A percentile compares a stretch with the other conserved stretches of the same genome.
Evolutionary conservation across 2,888 invertebrate genomes (phyloP).

Genomic region (Lymantria monacha): DNA sequence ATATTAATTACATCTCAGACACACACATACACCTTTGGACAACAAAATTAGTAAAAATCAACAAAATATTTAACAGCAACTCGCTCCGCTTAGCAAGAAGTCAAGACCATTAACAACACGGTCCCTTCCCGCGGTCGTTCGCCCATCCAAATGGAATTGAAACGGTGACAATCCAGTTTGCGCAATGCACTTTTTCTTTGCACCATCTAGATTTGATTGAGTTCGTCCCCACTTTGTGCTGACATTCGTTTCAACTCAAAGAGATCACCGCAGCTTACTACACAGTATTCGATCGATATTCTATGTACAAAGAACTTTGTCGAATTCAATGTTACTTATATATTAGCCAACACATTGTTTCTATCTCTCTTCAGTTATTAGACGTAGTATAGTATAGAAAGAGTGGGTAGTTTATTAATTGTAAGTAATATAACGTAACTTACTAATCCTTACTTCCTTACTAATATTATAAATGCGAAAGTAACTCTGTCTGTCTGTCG

Average conservation of each 20-base stretch:
- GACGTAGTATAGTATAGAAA: no score
- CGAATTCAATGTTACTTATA: neutral
- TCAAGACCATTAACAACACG: conserved; percentile 27
- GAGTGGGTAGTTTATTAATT: no score
- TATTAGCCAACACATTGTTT: neutral
- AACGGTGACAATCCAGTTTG: conserved; percentile 71
- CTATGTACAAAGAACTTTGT: conserved; percentile 7
- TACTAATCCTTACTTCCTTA: no score
- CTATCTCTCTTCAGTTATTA: neutral
- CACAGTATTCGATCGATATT: conserved; percentile 18
- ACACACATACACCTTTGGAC: no score
- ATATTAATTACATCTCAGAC: no score
- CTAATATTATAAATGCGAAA: no score
- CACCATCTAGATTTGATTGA: conserved; percentile 67
- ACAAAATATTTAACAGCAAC: neutral
- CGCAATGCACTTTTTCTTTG: conserved; percentile 58
- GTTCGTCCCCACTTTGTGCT: conserved; percentile 55
- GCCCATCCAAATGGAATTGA: conserved; percentile 70
- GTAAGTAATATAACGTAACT: no score
- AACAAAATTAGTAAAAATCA: no score
- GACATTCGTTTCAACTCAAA: conserved; percentile 42
- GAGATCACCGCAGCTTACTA: conserved; percentile 19
- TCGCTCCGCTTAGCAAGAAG: conserved; percentile 22
- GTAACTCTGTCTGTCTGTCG: no score
- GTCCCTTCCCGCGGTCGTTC: conserved; percentile 30